Conservation (phyloP, 2,113 vertebrate genomes). For the Calidris pugnax region DNA sequence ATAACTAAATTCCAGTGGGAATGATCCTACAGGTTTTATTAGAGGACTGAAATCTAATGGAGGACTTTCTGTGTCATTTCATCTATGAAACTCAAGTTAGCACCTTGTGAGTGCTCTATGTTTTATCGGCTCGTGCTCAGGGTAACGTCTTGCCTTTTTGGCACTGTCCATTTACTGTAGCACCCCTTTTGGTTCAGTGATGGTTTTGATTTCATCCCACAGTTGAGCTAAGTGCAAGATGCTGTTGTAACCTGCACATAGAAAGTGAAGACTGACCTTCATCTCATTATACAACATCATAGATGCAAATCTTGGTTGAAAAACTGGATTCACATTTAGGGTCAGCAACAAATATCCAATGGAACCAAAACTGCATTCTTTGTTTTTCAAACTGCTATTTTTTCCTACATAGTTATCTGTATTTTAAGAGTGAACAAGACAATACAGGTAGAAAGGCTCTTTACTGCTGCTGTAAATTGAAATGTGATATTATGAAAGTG, state of each 20-base stretch:
- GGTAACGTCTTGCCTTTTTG: not conserved
- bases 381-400: not conserved
- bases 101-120: not conserved
- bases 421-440: constrained; percentile 23
- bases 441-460: constrained; percentile 7
- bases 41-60: not conserved
- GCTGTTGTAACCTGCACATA: not conserved
- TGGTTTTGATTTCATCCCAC: not conserved
- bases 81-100: not conserved
- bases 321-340: not conserved
- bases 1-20: not conserved
- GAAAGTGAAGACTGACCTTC: not conserved
- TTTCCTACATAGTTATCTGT: not conserved
- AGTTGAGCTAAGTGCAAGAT: not conserved
- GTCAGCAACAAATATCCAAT: not conserved
- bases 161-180: not conserved
- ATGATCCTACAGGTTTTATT: not conserved
- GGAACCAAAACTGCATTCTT: not conserved
- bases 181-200: not conserved
- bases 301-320: not conserved
- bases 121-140: not conserved
- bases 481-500: not conserved
- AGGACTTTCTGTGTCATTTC: not conserved
- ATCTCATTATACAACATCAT: not conserved
- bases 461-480: not conserved